Base-by-base conservation (phyloP, 2,113 vertebrate species). In the Puntigrus tetrazona region DNA sequence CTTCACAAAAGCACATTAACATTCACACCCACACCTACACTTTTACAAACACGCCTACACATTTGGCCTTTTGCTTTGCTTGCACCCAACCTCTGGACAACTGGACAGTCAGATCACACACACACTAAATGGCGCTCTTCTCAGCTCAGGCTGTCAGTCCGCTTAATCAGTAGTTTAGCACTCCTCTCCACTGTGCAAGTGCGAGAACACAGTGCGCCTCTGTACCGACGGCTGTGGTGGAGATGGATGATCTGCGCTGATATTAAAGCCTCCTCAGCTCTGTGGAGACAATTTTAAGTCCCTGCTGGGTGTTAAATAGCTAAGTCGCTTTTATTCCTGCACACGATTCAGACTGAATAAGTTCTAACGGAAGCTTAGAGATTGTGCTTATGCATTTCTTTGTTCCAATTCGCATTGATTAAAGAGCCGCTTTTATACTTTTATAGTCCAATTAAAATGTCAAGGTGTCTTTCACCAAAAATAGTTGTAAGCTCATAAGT, bases 161-260 rank as follows among this genome's bases (percentile, higher is more conserved):
- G 79, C 70, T 81, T 80, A 80, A 80, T 65, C 57, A 80, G 59
- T 80, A 45, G 59, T 65, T 69, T 69, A 81, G 63, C 61, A 81
- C 79, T 47, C 8, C 57, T 81, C 41, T 81, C 43, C 11, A 4
- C 59, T 69, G n/a, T 27, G 25, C 63, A 70, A 69, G 79, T 81
- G 63, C 10, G 63, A 52, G 63, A 81, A 81, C 79, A 69, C 45
- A 50, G 41, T 63, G 59, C 41, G 1, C n/a, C 41, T 47, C 59
- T 31, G 36, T 31, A 43, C 77, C n/a, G n/a, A 45, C 36, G 18
- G 27, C 38, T 22, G 38, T 65, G 27, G 10, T 81, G 10, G 79
- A 81, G 63, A 81, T 69, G 41, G 79, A 81, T 67, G 79, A 81
- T n/a, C 45, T 52, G 38, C 27, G 41, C 61, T 38, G 18, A 50